phyloP scores from a whole-genome alignment of 2,113 vertebrate species.

The Labeo catla region DNA sequence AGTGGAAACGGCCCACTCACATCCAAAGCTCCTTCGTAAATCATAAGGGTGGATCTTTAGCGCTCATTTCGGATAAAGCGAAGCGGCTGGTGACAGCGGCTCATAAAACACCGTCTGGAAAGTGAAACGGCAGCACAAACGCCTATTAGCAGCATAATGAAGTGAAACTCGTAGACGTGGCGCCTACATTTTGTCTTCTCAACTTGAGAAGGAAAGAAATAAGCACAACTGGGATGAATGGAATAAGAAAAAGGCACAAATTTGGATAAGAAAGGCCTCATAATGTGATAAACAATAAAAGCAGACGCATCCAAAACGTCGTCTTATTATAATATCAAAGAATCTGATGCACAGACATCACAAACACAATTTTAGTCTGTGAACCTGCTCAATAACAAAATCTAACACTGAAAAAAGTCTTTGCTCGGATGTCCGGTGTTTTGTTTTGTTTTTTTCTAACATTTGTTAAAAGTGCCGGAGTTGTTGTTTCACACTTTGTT shows the following conservation, averaged over 20 bases:
- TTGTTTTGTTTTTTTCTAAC: conserved; percentile 17
- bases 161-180: neutral
- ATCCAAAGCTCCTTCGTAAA: conserved; percentile 15
- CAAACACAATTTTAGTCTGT: neutral
- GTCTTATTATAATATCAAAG: neutral
- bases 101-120: neutral
- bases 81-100: neutral
- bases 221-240: neutral
- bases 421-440: neutral
- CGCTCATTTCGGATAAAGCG: neutral
- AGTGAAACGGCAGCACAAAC: neutral
- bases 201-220: neutral
- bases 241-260: neutral
- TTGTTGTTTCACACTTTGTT: conserved; percentile 47
- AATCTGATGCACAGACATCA: neutral
- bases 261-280: neutral
- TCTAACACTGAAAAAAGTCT: neutral
- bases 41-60: conserved; percentile 26
- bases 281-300: neutral
- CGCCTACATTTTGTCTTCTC: neutral
- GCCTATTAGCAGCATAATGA: conserved; percentile 22
- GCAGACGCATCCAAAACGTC: neutral
- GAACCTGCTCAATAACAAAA: neutral
- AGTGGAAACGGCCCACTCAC: conserved; percentile 16
- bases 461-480: neutral